These are phyloP conservation scores for Tupaia tana DNA, from an alignment of 2,113 vertebrate species.

Conservation along the genomic window DNA sequence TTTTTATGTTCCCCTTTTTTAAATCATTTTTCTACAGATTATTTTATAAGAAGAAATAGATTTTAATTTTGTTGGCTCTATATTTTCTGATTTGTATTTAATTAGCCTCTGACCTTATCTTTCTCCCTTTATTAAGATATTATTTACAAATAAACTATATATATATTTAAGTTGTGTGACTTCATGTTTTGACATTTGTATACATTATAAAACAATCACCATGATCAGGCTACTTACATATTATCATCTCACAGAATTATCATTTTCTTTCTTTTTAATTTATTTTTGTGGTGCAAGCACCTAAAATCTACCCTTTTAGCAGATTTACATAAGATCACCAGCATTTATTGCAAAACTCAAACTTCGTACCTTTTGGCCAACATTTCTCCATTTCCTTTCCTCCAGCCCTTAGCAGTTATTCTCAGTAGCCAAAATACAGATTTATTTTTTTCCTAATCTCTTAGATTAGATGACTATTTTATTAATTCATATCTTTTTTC, in stretches of 20 bases:
- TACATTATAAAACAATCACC: not conserved
- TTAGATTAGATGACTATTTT: not conserved
- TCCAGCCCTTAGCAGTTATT: not conserved
- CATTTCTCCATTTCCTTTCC: not conserved
- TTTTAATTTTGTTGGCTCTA: not conserved
- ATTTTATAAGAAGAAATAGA: not conserved
- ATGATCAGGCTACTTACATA: not conserved
- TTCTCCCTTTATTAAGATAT: not conserved
- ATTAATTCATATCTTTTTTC: not conserved
- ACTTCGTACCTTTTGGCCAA: not conserved
- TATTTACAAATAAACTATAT: not conserved
- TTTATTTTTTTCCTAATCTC: constrained; percentile 13
- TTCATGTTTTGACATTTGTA: not conserved
- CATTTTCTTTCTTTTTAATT: not conserved
- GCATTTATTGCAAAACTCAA: not conserved
- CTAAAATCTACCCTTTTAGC: not conserved
- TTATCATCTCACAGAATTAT: not conserved
- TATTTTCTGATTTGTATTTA: not conserved
- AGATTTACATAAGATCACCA: not conserved
- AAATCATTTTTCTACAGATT: not conserved
- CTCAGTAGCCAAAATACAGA: not conserved
- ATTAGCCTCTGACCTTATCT: not conserved
- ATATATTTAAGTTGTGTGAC: not conserved
- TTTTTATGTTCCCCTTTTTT: not conserved
- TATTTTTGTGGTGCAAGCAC: not conserved